phyloP scores from a whole-genome alignment of 1,140 invertebrate genomes.

The Drosophila chauvacae region DNA sequence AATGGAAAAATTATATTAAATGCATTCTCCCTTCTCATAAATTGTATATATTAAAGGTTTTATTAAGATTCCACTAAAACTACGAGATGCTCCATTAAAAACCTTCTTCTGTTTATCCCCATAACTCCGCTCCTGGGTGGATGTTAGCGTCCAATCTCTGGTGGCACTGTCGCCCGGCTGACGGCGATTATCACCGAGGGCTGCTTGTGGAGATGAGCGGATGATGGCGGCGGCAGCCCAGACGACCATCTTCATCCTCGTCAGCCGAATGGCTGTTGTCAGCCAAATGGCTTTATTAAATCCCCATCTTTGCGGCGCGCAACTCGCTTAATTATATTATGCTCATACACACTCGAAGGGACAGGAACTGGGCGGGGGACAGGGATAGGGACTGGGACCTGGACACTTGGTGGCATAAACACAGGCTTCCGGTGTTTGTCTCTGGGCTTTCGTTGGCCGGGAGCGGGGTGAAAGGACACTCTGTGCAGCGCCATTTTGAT shows the following conservation, averaged over 20 bases:
- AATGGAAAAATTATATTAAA: background rate
- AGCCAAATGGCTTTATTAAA: conserved; percentile 80
- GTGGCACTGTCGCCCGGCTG: conserved; percentile 54
- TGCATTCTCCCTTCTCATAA: background rate
- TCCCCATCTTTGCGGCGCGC: conserved; percentile 69
- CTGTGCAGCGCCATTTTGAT: conserved; percentile 71
- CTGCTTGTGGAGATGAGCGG: conserved; percentile 8
- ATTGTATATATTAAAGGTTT: background rate
- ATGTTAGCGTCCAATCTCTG: conserved; percentile 23
- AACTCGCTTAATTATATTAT: conserved; percentile 77
- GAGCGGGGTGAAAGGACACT: conserved; percentile 12
- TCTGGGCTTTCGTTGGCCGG: background rate
- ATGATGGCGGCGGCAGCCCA: conserved; percentile 27
- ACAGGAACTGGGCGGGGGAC: background rate
- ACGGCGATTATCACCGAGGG: conserved; percentile 64
- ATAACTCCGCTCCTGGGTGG: conserved; percentile 16
- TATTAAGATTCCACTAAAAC: no score
- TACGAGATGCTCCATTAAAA: background rate
- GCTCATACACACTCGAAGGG: conserved; percentile 46
- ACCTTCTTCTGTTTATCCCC: background rate
- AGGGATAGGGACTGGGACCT: background rate
- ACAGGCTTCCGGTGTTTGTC: conserved; percentile 58
- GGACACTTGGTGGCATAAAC: conserved; percentile 31
- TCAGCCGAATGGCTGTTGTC: conserved; percentile 50
- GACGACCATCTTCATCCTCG: conserved; percentile 41